phyloP scores from a whole-genome alignment of 2,888 invertebrate genomes.

The Leptura quadrifasciata region DNA sequence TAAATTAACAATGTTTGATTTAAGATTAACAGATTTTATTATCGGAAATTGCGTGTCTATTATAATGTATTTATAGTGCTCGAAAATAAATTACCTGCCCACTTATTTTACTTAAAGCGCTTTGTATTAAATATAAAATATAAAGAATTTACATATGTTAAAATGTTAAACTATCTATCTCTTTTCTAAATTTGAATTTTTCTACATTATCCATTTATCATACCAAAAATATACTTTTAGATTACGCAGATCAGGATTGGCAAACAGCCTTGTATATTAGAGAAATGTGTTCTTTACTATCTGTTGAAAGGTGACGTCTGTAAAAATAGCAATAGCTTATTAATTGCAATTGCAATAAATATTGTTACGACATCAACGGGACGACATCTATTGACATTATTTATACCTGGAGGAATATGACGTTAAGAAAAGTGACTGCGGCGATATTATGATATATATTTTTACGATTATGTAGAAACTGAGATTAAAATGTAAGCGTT shows the following conservation, averaged over 20 bases:
- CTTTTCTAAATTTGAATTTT: constrained; percentile 21
- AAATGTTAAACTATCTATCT: neutral
- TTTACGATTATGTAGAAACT: too few relatives aligned
- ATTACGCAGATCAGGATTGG: neutral
- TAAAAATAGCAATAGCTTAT: too few relatives aligned
- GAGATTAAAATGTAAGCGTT: too few relatives aligned
- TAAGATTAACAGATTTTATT: constrained; percentile 26
- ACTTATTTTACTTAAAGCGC: constrained; percentile 16
- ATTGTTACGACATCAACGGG: too few relatives aligned
- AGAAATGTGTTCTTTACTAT: neutral
- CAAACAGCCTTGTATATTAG: neutral
- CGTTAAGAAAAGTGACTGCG: too few relatives aligned
- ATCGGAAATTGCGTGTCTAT: constrained; percentile 28
- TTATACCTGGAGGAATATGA: too few relatives aligned
- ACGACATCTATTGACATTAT: too few relatives aligned
- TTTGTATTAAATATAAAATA: constrained; percentile 8
- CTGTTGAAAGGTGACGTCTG: too few relatives aligned
- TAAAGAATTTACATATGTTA: constrained; percentile 30
- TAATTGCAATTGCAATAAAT: too few relatives aligned
- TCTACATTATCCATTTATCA: constrained; percentile 14
- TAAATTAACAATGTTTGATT: constrained; percentile 37
- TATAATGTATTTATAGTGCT: constrained; percentile 28
- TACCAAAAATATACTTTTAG: neutral
- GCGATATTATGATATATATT: too few relatives aligned
- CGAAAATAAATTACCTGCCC: constrained; percentile 31